Evolutionary conservation across 1,140 invertebrate genomes (phyloP).

Genomic region (Telenomus remus): DNA sequence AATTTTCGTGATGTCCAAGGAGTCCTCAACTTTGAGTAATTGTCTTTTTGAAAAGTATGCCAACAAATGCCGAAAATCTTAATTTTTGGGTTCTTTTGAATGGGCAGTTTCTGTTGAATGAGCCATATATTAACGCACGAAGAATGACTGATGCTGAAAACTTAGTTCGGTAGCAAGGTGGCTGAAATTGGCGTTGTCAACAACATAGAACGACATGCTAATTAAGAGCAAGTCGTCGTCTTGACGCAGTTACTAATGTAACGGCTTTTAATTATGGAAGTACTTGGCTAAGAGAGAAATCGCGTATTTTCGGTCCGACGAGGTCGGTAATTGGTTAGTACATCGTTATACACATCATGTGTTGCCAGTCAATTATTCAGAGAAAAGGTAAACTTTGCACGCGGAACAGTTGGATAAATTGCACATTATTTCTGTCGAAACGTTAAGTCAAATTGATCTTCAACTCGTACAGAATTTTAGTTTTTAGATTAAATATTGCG

Average conservation of each 20-base stretch:
- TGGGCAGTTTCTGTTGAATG: not conserved
- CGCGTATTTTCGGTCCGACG: conserved; percentile 60
- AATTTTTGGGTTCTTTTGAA: no score
- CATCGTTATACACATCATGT: conserved; percentile 52
- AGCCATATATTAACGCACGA: conserved; percentile 22
- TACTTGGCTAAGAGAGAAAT: conserved; percentile 58
- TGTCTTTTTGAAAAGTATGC: no score
- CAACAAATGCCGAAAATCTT: no score
- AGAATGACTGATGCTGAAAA: conserved; percentile 27
- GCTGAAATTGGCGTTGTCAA: conserved; percentile 53
- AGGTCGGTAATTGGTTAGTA: conserved; percentile 57
- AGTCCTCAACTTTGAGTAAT: no score
- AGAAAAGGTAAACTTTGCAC: conserved; percentile 15
- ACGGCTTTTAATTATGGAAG: conserved; percentile 66
- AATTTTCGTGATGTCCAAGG: no score
- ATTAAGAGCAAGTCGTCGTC: conserved; percentile 64
- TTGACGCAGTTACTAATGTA: conserved; percentile 65
- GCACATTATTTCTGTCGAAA: conserved; percentile 5
- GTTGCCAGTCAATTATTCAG: conserved; percentile 61
- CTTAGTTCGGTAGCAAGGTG: conserved; percentile 44
- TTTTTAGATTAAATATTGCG: no score
- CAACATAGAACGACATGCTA: conserved; percentile 56
- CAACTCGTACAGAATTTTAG: no score
- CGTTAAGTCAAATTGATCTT: conserved; percentile 15
- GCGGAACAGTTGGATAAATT: conserved; percentile 23